Conservation (phyloP, 2,888 invertebrate genomes). For the Troides aeacus region DNA sequence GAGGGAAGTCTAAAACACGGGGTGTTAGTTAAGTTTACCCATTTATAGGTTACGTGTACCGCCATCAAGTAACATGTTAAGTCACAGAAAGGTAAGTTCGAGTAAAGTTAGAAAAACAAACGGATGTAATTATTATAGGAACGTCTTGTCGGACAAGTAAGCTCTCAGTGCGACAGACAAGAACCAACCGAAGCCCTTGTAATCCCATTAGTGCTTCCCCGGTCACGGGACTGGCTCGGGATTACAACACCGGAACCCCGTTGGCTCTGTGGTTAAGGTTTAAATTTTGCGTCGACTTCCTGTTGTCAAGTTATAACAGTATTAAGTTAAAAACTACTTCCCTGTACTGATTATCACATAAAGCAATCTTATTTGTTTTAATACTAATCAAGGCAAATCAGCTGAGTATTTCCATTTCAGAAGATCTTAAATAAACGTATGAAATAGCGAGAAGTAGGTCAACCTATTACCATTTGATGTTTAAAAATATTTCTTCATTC, state of each 20-base stretch:
- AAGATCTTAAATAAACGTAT: not conserved
- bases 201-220: constrained; percentile 15
- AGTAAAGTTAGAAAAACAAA: constrained; percentile 1
- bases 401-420: not conserved
- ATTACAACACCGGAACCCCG: constrained; percentile 12
- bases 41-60: not conserved
- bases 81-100: not conserved
- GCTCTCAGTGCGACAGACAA: not conserved
- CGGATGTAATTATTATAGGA: not conserved
- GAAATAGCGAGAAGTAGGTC: not conserved
- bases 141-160: not conserved
- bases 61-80: not conserved
- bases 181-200: constrained; percentile 11
- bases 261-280: not conserved
- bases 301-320: not conserved
- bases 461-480: not conserved
- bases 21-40: no score
- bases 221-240: constrained; percentile 6
- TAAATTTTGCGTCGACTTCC: constrained; percentile 1
- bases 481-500: not conserved
- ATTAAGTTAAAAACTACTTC: no score
- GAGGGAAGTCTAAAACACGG: no score
- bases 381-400: not conserved
- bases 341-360: no score
- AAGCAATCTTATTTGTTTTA: no score